These are phyloP conservation scores for Polyploca ridens DNA, from an alignment of 2,888 invertebrate genomes.

Conservation along the genomic window DNA sequence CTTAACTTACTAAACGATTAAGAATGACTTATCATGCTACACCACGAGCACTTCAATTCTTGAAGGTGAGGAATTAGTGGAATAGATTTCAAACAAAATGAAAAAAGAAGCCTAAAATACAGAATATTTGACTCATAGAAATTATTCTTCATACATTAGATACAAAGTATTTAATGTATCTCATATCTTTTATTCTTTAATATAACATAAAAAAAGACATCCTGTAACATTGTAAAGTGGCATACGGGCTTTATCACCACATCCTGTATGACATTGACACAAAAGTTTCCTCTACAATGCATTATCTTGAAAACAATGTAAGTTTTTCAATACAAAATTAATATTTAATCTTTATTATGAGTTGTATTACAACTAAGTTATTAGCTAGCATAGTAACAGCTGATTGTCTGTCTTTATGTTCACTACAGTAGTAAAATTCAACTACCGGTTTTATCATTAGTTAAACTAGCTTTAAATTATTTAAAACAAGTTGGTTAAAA, in stretches of 20 bases:
- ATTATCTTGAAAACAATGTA: conserved; percentile 6
- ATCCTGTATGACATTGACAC: conserved; percentile 33
- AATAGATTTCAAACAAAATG: too few relatives aligned
- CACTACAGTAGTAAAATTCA: too few relatives aligned
- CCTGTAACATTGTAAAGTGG: conserved; percentile 4
- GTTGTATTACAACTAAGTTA: conserved; percentile 8
- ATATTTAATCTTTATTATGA: conserved; percentile 19
- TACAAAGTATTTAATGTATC: neutral
- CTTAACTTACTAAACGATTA: too few relatives aligned
- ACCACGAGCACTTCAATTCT: too few relatives aligned
- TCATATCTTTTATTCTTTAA: neutral
- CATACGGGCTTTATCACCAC: conserved; percentile 23
- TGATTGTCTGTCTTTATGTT: neutral
- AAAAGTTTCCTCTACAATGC: conserved; percentile 6
- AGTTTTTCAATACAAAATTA: conserved; percentile 12
- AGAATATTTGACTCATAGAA: too few relatives aligned
- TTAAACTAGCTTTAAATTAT: too few relatives aligned
- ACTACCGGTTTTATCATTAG: too few relatives aligned
- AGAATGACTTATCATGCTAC: too few relatives aligned
- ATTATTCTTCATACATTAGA: too few relatives aligned
- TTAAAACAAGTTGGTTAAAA: too few relatives aligned
- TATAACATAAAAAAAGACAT: neutral
- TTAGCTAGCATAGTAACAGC: neutral
- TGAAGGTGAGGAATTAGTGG: too few relatives aligned
- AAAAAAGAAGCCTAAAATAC: too few relatives aligned